Evolutionary conservation across 2,797 vertebrate genomes (phyloP), one percentile per base, ranked within the genome.

Genomic region (Cynopterus sphinx): DNA sequence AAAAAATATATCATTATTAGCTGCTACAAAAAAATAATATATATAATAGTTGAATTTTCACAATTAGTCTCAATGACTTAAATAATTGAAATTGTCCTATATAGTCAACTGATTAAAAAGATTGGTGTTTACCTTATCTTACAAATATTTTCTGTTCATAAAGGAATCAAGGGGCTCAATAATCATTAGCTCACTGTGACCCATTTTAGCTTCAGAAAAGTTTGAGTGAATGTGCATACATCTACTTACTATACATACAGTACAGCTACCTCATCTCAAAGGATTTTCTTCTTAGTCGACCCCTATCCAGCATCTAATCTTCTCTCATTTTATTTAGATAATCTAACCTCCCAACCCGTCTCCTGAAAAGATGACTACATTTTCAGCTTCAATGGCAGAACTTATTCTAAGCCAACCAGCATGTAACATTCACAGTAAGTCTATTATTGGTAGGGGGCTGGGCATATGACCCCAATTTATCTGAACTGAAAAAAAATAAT

Each of bases 1-100:
- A 96, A 97, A 97, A 86, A 96, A 26, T 91, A 84, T 94, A 92
- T 97, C 97, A 97, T 93, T 97, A 94, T 93, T 94, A 97, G 70
- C 85, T 97, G 87, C 78, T 88, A 96, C 61, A 97, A 78, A 97
- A 98, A 97, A 87, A 96, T 61, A 96, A 97, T 98, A 96, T 79
- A 97, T 91, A 86, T 87, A 87, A 49, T 59, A 97, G 96, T 95
- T 96, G 22, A 87, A 96, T 94, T 92, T 92, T 39, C 65, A 65
- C 91, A 93, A n/a, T 83, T 93, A 57, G 36, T 67, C 19, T 77
- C 49, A 11, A 49, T 84, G 59, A 65, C n/a, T 93, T 61, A 82
- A 77, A 63, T 67, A 93, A 91, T 6, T 89, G 49, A 95, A 77
- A 28, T 61, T 73, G 78, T 41, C 28, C 15, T 86, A 85, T 28